These are phyloP conservation scores for Melipona quadrifasciata DNA, from an alignment of 1,140 invertebrate species.

Conservation along the genomic window DNA sequence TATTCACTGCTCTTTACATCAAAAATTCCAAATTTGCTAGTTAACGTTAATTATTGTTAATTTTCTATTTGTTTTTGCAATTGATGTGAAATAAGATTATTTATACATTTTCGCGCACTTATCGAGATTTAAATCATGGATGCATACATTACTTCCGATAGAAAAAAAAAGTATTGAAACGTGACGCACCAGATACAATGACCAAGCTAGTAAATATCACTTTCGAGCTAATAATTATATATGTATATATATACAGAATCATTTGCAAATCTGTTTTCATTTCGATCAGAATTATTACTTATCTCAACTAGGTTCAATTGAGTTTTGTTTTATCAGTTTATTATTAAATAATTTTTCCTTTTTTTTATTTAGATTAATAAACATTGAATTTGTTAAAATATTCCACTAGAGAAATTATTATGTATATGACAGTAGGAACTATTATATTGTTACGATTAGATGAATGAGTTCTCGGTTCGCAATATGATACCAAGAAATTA, in stretches of 20 bases:
- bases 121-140: slow-evolving; percentile 19
- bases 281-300: background rate
- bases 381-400: background rate
- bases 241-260: background rate
- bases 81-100: background rate
- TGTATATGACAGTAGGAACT: background rate
- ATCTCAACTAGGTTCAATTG: background rate
- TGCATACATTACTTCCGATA: slow-evolving; percentile 20
- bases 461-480: slow-evolving; percentile 20
- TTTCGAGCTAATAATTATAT: background rate
- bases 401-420: background rate
- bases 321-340: background rate
- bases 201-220: slow-evolving; percentile 11
- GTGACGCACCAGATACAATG: background rate
- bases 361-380: background rate
- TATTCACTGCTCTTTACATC: background rate
- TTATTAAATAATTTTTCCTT: background rate
- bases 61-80: background rate
- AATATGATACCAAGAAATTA: background rate
- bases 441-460: background rate
- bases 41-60: background rate
- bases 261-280: background rate
- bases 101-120: background rate
- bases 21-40: background rate
- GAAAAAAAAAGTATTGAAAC: background rate